A percentile compares a stretch with the other conserved stretches of the same genome.
Conservation (phyloP, 2,888 invertebrate species). For the Lasioglossum morio region DNA sequence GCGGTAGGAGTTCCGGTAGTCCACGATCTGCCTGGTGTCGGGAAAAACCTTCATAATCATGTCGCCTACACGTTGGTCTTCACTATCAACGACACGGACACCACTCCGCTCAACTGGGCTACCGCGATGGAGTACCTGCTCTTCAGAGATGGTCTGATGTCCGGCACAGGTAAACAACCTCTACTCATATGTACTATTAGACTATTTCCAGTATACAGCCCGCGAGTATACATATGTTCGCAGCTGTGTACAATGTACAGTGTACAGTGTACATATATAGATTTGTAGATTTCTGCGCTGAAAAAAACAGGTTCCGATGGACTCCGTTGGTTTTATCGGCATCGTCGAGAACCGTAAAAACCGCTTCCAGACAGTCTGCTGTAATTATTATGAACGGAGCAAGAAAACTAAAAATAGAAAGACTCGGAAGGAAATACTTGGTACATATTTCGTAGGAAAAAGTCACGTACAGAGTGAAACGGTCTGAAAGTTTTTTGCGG, state of each 20-base stretch:
- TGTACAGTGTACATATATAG: background rate
- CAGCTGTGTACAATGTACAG: no score
- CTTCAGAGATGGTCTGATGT: conserved; percentile 95
- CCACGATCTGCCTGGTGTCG: conserved; percentile 92
- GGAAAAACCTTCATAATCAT: conserved; percentile 94
- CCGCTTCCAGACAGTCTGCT: background rate
- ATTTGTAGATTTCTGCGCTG: background rate
- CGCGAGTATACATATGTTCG: no score
- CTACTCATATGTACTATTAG: no score
- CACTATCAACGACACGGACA: conserved; percentile 93
- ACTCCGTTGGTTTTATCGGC: background rate
- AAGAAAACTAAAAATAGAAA: no score
- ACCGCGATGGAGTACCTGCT: conserved; percentile 96
- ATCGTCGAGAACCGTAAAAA: background rate
- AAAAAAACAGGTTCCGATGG: background rate
- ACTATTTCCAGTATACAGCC: no score
- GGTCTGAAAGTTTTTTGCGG: background rate
- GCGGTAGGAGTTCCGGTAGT: conserved; percentile 88
- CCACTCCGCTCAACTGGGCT: conserved; percentile 95
- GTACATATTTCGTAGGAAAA: background rate
- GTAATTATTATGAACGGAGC: conserved; percentile 1
- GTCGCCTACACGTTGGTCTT: conserved; percentile 93
- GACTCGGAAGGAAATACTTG: background rate
- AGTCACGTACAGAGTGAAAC: background rate
- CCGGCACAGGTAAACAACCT: conserved; percentile 90